Base-by-base conservation (phyloP, 2,797 vertebrate species). In the Mormyrops attenuatus region DNA sequence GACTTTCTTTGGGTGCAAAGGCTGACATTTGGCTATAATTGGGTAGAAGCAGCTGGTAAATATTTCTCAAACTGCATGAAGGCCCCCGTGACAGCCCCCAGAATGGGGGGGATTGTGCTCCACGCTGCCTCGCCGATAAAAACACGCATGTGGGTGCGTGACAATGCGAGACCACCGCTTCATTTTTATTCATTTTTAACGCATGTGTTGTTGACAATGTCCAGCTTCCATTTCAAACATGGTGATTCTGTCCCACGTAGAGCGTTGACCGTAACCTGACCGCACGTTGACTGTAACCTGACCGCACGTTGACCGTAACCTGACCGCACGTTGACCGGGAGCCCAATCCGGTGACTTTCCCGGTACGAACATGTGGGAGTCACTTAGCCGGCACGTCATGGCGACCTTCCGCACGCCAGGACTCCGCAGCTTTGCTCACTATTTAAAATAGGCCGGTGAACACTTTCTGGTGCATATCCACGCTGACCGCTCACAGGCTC, bases 1-100 rank as follows among this genome's bases (percentile, higher is more conserved):
- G 92, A 92, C 94, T 96, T 95, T 95, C 95, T 95, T 94, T 94
- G 94, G 93, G 93, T 92, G 93, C 92, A 93, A 94, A 93, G 93
- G 77, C 0, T 22, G 52, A 63, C 50, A 90, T 94, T 94, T 92
- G 89, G 89, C 91, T 89, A 82, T 88, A 80, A 90, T 66, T 85
- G 89, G 88, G 88, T 57, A 85, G 91, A 93, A 91, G 91, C 92
- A 57, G 92, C 90, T 92, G 92, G 92, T 91, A 87, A 89, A 60
- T 93, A 90, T 91, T 92, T 94, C 94, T 93, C 84, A 91, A 92
- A 94, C 92, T 26, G 92, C 92, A 89, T 89, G 94, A 94, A 93
- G 87, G 89, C 73, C 53, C 38, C 57, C 82, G 0, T 89, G 38
- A 80, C 38, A 41, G 13, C 13, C 34, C 22, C 84, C 84, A 15